These are phyloP conservation scores for Baccha elongata DNA, from an alignment of 2,888 invertebrate species.

Conservation along the genomic window DNA sequence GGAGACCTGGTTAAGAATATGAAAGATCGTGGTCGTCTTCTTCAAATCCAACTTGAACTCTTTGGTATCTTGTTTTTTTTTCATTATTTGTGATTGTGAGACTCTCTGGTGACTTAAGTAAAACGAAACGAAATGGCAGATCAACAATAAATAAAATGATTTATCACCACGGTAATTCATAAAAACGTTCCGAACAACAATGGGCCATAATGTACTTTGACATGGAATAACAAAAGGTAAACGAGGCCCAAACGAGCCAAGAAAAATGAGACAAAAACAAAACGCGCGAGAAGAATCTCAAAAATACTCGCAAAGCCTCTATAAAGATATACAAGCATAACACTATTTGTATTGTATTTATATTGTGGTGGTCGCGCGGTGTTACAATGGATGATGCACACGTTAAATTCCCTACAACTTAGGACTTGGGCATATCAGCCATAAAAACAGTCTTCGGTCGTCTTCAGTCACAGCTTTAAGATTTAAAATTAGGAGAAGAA, in stretches of 20 bases:
- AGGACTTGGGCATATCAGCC: background rate
- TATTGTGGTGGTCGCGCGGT: conserved; percentile 32
- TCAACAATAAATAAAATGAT: conserved; percentile 75
- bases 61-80: background rate
- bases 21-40: conserved; percentile 50
- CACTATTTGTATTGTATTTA: conserved; percentile 53
- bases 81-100: background rate
- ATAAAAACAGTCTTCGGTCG: background rate
- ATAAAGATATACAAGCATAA: conserved; percentile 26
- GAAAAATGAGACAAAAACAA: conserved; percentile 73
- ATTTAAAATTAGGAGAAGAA: conserved; percentile 49
- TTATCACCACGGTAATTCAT: conserved; percentile 76
- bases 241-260: conserved; percentile 75
- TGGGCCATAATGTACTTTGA: conserved; percentile 76
- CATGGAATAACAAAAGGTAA: conserved; percentile 75
- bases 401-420: conserved; percentile 6
- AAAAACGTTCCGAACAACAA: conserved; percentile 75
- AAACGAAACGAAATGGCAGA: conserved; percentile 74
- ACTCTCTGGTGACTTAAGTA: conserved; percentile 58
- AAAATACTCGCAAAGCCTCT: background rate
- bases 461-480: conserved; percentile 22
- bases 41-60: conserved; percentile 4
- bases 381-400: conserved; percentile 52
- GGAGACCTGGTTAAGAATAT: conserved; percentile 51
- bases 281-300: conserved; percentile 54